phyloP scores from a whole-genome alignment of 2,113 vertebrate species.

The Nothocercus nigrocapillus region DNA sequence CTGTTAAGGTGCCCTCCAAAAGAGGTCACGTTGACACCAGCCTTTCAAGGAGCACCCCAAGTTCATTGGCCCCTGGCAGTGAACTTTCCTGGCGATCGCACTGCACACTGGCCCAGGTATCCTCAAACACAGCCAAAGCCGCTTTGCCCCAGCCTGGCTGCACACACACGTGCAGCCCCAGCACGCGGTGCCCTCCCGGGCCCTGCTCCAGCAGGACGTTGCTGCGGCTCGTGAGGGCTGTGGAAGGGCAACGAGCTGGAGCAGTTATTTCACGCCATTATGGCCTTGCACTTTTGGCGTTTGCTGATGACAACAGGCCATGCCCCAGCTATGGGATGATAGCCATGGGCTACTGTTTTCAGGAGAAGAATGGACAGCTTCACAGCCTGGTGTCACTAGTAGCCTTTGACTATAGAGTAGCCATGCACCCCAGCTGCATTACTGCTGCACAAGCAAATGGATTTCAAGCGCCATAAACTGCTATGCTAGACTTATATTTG shows the following conservation, averaged over 20 bases:
- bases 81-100: not conserved
- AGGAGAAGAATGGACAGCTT: too few species aligned
- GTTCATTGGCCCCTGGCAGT: not conserved
- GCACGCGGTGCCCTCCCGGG: not conserved
- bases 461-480: too few species aligned
- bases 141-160: not conserved
- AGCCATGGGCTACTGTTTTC: too few species aligned
- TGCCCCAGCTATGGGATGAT: too few species aligned
- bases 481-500: too few species aligned
- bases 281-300: too few species aligned
- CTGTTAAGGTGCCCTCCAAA: not conserved
- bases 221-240: not conserved
- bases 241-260: not conserved
- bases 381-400: too few species aligned
- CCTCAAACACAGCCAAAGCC: not conserved
- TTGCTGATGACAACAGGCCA: too few species aligned
- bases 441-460: too few species aligned
- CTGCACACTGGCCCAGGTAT: not conserved
- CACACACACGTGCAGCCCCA: not conserved
- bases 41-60: not conserved
- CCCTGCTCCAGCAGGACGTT: not conserved
- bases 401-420: too few species aligned
- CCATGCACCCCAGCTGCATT: too few species aligned
- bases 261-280: too few species aligned
- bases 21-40: not conserved